Evolutionary conservation across 2,113 vertebrate genomes (phyloP).

Genomic region (Megaptera novaeangliae): DNA sequence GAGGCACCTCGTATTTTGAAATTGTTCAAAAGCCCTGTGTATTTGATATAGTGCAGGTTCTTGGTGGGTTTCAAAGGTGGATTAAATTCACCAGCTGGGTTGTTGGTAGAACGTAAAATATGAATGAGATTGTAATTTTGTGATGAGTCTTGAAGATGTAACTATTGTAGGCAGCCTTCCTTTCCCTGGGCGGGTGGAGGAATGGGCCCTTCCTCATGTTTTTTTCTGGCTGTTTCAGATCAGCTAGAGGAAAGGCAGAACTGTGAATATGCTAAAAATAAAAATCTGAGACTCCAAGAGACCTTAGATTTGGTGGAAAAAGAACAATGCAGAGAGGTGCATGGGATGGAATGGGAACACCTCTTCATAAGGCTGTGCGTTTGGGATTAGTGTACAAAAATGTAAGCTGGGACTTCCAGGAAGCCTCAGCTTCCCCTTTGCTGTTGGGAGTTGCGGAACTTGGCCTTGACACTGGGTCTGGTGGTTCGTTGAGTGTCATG

Average conservation of each 20-base stretch:
- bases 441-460: accelerated
- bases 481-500: accelerated
- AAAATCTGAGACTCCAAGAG: slow-evolving; percentile 83
- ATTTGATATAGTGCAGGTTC: slow-evolving; percentile 44
- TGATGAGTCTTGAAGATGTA: neutral
- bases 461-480: accelerated
- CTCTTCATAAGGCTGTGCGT: neutral
- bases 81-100: slow-evolving; percentile 43
- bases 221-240: slow-evolving; percentile 17
- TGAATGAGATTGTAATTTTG: slow-evolving; percentile 50
- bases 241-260: slow-evolving; percentile 69
- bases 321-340: slow-evolving; percentile 14
- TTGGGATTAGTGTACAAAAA: neutral
- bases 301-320: slow-evolving; percentile 80
- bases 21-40: slow-evolving; percentile 18
- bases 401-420: neutral
- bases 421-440: neutral
- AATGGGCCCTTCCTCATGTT: neutral
- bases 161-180: neutral
- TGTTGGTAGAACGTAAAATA: slow-evolving; percentile 43
- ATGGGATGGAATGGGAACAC: neutral
- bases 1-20: slow-evolving; percentile 36
- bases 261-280: slow-evolving; percentile 83
- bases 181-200: neutral
- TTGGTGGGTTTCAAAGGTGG: slow-evolving; percentile 54